These are phyloP conservation scores for Ptilorrhoa leucosticta DNA, from an alignment of 2,113 vertebrate species.

Conservation along the genomic window DNA sequence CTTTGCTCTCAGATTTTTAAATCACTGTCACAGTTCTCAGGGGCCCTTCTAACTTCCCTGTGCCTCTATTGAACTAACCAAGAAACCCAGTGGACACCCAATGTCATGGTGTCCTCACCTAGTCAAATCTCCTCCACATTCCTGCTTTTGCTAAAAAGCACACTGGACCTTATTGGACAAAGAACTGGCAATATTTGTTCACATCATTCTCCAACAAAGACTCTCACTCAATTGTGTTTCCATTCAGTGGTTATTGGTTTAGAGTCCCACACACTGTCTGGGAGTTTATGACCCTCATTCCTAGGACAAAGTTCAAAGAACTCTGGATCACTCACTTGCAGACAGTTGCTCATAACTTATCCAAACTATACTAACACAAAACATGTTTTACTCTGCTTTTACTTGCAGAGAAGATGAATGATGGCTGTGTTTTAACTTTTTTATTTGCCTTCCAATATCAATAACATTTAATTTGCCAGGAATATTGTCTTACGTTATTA, in stretches of 20 bases:
- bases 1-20: neutral
- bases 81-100: neutral
- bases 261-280: neutral
- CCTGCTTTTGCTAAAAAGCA: neutral
- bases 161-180: neutral
- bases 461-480: constrained; percentile 11
- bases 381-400: constrained; percentile 14
- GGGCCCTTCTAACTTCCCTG: neutral
- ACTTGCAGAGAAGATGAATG: neutral
- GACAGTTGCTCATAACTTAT: neutral
- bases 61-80: neutral
- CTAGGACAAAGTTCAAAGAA: neutral
- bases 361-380: neutral
- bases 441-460: constrained; percentile 34
- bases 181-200: neutral
- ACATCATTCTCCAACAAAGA: neutral
- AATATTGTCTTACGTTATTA: constrained; percentile 38
- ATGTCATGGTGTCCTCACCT: neutral
- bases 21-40: neutral
- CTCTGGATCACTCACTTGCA: neutral
- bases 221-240: neutral
- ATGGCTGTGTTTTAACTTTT: constrained; percentile 4
- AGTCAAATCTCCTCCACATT: neutral
- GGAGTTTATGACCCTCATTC: neutral
- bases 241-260: neutral